A percentile compares a stretch with the other conserved stretches of the same genome.
These are phyloP conservation scores for Muscina levida DNA, from an alignment of 2,888 invertebrate genomes.

Conservation along the genomic window DNA sequence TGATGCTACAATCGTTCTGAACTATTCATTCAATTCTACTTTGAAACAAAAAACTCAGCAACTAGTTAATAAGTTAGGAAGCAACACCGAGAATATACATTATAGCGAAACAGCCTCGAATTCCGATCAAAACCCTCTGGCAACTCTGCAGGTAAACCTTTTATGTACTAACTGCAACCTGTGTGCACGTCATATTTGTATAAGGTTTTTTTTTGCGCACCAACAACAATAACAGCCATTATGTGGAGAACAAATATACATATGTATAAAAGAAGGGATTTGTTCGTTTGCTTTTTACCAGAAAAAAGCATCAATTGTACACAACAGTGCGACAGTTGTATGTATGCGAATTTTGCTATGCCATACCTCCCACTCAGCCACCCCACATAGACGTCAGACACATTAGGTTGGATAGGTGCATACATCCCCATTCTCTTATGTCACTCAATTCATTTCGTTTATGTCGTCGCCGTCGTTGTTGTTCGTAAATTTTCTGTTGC, in stretches of 20 bases:
- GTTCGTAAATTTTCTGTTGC: background rate
- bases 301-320: background rate
- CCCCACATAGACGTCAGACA: too few relatives aligned
- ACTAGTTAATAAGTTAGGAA: too few relatives aligned
- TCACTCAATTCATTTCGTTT: background rate
- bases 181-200: slow-evolving; percentile 2
- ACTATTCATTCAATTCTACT: too few relatives aligned
- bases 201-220: background rate
- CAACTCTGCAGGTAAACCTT: background rate
- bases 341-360: too few relatives aligned
- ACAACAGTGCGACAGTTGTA: background rate
- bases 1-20: too few relatives aligned
- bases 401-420: background rate
- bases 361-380: too few relatives aligned
- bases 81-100: too few relatives aligned
- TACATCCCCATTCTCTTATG: background rate
- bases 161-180: slow-evolving; percentile 12
- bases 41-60: too few relatives aligned
- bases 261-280: background rate
- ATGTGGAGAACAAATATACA: too few relatives aligned
- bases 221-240: too few relatives aligned
- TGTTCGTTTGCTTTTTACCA: background rate
- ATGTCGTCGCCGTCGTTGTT: background rate
- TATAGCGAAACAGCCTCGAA: too few relatives aligned
- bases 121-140: too few relatives aligned